These are phyloP conservation scores for Paradoxurus hermaphroditus DNA, from an alignment of 2,113 vertebrate species.

Conservation along the genomic window DNA sequence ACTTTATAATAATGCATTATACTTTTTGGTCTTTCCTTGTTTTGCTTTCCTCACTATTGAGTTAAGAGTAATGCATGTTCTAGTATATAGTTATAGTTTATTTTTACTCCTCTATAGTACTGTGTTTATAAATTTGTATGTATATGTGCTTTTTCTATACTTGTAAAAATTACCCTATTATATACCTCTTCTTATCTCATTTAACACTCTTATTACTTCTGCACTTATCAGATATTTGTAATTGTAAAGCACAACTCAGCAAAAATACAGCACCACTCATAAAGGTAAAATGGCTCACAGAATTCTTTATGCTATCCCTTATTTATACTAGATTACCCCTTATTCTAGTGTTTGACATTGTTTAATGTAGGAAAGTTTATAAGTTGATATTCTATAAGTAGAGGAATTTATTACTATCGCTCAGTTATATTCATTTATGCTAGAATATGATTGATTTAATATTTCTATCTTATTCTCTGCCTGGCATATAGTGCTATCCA, in stretches of 20 bases:
- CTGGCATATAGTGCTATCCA: neutral
- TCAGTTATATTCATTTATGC: neutral
- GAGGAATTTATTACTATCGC: neutral
- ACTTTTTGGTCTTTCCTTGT: neutral
- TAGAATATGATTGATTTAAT: neutral
- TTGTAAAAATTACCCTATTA: neutral
- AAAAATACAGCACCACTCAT: neutral
- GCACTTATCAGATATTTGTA: neutral
- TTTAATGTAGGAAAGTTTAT: neutral
- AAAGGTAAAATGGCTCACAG: neutral
- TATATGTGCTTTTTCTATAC: neutral
- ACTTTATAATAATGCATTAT: neutral
- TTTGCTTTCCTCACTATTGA: neutral
- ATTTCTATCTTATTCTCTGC: neutral
- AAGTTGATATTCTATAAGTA: neutral
- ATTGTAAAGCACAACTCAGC: neutral
- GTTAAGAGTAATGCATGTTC: neutral
- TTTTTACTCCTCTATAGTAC: neutral
- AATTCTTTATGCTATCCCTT: neutral
- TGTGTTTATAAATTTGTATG: neutral
- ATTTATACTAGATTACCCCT: neutral
- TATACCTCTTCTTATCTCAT: neutral
- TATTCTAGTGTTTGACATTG: neutral
- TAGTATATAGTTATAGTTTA: accelerated
- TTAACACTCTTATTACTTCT: neutral